Evolutionary conservation across 2,113 vertebrate species (phyloP).

Genomic region (Herpailurus yagouaroundi): DNA sequence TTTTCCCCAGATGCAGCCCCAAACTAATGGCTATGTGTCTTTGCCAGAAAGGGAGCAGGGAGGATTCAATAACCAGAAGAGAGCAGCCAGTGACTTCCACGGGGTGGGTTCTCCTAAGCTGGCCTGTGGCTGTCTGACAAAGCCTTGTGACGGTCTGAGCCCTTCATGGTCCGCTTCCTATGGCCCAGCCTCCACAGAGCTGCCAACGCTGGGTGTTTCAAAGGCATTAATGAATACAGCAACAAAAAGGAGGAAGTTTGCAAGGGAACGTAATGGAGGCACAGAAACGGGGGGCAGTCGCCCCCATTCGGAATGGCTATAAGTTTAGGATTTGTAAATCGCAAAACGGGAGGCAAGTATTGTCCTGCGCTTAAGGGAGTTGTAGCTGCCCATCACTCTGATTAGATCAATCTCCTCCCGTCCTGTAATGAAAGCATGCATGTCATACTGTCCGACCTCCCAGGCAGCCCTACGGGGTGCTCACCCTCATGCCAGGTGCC

Average conservation of each 20-base stretch:
- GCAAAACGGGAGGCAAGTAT: not conserved
- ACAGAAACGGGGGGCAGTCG: not conserved
- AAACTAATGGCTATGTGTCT: not conserved
- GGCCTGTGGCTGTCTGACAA: not conserved
- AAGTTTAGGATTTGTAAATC: constrained; percentile 19
- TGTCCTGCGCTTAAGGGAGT: not conserved
- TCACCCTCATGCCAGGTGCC: accelerated
- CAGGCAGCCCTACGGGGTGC: not conserved
- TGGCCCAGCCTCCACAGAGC: not conserved
- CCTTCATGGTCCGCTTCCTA: accelerated
- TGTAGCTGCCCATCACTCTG: not conserved
- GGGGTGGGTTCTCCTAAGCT: not conserved
- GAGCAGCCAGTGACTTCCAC: not conserved
- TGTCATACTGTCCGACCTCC: not conserved
- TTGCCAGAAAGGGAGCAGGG: not conserved
- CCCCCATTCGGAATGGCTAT: not conserved
- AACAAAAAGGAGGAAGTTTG: not conserved
- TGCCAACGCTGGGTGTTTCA: not conserved
- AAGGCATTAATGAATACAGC: not conserved
- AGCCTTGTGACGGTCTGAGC: not conserved
- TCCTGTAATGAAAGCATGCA: not conserved
- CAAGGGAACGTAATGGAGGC: not conserved
- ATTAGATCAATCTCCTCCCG: not conserved
- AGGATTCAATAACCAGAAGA: not conserved
- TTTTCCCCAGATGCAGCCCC: not conserved